A percentile compares a stretch with the other conserved stretches of the same genome.
Conservation (phyloP, 2,888 invertebrate genomes). For the Tiphia femorata region DNA sequence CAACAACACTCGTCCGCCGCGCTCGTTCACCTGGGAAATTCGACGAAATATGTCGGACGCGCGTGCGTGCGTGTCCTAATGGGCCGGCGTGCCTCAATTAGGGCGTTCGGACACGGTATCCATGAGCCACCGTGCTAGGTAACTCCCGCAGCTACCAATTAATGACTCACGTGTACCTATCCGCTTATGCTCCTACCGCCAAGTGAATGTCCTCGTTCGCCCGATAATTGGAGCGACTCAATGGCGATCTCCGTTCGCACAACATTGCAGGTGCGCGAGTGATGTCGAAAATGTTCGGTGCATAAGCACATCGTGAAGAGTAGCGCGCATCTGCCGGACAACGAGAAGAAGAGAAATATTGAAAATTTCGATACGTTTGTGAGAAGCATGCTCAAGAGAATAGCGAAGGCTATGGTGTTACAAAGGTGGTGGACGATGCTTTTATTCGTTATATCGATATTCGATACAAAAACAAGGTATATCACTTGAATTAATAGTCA, state of each 20-base stretch:
- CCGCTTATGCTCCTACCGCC: not conserved
- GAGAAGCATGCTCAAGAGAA: too few species aligned
- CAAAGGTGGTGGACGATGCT: too few species aligned
- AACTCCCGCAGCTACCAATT: slow-evolving; percentile 36
- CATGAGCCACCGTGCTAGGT: slow-evolving; percentile 27
- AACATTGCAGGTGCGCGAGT: not conserved
- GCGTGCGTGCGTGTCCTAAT: slow-evolving; percentile 23
- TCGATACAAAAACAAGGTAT: too few species aligned
- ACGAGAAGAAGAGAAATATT: too few species aligned
- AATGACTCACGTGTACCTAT: slow-evolving; percentile 17
- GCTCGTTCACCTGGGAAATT: slow-evolving; percentile 34
- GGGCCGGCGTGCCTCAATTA: slow-evolving; percentile 31
- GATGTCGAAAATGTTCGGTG: too few species aligned
- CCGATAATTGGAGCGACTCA: slow-evolving; percentile 19
- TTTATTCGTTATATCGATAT: too few species aligned
- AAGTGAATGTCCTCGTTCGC: slow-evolving; percentile 6
- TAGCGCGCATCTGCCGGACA: too few species aligned
- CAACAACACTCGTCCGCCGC: too few species aligned
- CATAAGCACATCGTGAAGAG: too few species aligned
- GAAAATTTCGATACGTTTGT: too few species aligned
- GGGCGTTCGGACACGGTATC: slow-evolving; percentile 22
- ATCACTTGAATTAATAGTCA: too few species aligned
- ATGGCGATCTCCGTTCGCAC: not conserved
- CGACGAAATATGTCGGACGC: slow-evolving; percentile 27
- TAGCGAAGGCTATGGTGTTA: too few species aligned